Conservation (phyloP, 2,888 invertebrate species). For the Chrysotoxum bicinctum region DNA sequence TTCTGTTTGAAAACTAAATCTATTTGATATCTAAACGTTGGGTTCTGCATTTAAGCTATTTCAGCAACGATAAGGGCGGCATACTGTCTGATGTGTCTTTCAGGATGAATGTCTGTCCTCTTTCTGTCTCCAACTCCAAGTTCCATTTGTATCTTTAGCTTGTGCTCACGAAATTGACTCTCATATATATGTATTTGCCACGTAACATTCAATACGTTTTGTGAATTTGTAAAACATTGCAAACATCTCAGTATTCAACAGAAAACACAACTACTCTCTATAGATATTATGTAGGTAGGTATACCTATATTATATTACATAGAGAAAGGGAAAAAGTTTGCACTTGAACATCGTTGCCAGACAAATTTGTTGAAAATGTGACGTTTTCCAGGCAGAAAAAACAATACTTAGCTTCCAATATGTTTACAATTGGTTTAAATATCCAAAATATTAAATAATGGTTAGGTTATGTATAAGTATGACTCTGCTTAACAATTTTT, state of each 20-base stretch:
- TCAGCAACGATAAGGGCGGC: constrained; percentile 45
- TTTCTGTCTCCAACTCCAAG: neutral
- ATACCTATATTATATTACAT: neutral
- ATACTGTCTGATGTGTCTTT: constrained; percentile 57
- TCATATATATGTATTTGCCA: constrained; percentile 28
- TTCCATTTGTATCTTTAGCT: constrained; percentile 9
- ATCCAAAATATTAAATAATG: no score
- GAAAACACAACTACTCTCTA: constrained; percentile 5
- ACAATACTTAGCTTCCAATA: no score
- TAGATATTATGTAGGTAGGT: neutral
- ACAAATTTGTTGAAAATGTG: neutral
- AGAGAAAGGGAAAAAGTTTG: neutral
- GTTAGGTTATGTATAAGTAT: no score
- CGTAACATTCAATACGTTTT: constrained; percentile 64
- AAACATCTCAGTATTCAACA: constrained; percentile 47
- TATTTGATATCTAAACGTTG: constrained; percentile 70
- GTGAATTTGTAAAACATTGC: constrained; percentile 65
- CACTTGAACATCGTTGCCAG: constrained; percentile 24
- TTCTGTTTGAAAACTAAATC: constrained; percentile 65
- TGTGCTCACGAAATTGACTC: constrained; percentile 52
- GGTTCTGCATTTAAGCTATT: constrained; percentile 60
- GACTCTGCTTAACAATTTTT: no score
- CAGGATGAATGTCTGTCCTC: constrained; percentile 46
- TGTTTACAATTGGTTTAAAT: no score
- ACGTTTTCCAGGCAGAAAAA: no score